phyloP scores from a whole-genome alignment of 1,140 invertebrate genomes.

The Drosophila mauritiana region DNA sequence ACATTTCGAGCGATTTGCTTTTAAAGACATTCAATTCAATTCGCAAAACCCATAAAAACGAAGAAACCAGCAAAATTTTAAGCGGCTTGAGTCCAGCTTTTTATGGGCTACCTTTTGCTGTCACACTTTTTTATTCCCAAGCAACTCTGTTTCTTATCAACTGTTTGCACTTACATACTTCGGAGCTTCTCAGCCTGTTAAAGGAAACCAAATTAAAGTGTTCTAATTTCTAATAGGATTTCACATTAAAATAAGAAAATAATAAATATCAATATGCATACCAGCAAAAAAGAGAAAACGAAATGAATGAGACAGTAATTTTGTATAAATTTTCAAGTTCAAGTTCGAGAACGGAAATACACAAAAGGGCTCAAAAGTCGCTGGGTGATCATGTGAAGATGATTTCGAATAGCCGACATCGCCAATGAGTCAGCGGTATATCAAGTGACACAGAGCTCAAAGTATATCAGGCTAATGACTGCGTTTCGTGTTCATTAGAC shows the following conservation, averaged over 20 bases:
- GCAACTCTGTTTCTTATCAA: slow-evolving; percentile 34
- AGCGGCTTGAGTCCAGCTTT: slow-evolving; percentile 29
- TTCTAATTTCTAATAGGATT: slow-evolving; percentile 12
- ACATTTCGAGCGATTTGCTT: neutral
- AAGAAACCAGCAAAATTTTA: slow-evolving; percentile 7
- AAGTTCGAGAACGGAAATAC: neutral
- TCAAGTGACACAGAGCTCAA: slow-evolving; percentile 23
- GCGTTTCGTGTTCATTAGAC: slow-evolving; percentile 38
- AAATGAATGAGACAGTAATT: too few species aligned
- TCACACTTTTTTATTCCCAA: neutral
- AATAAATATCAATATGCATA: slow-evolving; percentile 9
- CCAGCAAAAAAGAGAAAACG: neutral
- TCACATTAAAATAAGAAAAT: neutral
- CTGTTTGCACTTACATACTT: slow-evolving; percentile 28
- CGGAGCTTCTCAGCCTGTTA: neutral
- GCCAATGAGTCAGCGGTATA: slow-evolving; percentile 14
- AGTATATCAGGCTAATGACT: slow-evolving; percentile 12
- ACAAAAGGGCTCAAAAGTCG: neutral
- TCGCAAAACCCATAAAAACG: slow-evolving; percentile 14
- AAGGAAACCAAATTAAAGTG: slow-evolving; percentile 4
- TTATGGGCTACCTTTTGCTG: slow-evolving; percentile 20
- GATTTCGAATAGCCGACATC: slow-evolving; percentile 2
- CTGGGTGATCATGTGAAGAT: neutral
- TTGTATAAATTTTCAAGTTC: too few species aligned
- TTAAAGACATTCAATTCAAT: neutral